These are phyloP conservation scores for Argyrosomus japonicus DNA, from an alignment of 2,113 vertebrate genomes.

Conservation along the genomic window DNA sequence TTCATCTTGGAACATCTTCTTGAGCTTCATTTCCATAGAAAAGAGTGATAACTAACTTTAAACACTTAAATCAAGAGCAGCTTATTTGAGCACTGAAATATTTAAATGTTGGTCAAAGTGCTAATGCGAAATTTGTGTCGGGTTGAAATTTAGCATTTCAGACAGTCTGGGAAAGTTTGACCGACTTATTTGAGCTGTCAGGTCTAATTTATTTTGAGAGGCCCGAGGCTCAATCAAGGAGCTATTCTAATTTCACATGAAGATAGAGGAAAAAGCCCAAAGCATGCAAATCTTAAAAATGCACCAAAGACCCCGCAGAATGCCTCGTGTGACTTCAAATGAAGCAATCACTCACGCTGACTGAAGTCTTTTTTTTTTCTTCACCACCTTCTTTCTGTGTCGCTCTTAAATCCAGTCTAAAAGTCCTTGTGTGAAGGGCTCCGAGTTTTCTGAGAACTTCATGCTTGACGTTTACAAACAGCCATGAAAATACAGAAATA, in stretches of 20 bases:
- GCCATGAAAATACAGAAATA: conserved; percentile 58
- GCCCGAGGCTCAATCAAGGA: conserved; percentile 57
- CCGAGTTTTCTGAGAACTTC: conserved; percentile 13
- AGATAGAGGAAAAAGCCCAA: conserved; percentile 31
- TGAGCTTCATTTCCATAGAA: conserved; percentile 6
- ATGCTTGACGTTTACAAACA: conserved; percentile 35
- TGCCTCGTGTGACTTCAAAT: conserved; percentile 61
- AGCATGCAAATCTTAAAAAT: conserved; percentile 52
- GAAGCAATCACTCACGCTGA: conserved; percentile 59
- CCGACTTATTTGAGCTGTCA: conserved; percentile 52
- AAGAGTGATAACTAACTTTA: neutral
- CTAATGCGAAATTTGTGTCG: conserved; percentile 70
- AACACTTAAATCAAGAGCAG: conserved; percentile 6
- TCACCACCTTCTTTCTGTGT: conserved; percentile 1
- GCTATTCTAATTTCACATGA: conserved; percentile 52
- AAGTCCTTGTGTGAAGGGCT: conserved; percentile 23
- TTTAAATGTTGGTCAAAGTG: conserved; percentile 49
- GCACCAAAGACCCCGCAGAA: conserved; percentile 26
- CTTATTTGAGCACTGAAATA: conserved; percentile 49
- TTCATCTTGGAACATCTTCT: neutral
- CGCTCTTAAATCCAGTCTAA: conserved; percentile 37
- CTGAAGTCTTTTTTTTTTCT: conserved; percentile 16
- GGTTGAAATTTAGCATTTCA: conserved; percentile 44
- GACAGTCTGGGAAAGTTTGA: conserved; percentile 36
- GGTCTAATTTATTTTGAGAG: conserved; percentile 60